These are phyloP conservation scores for Muricea muricata DNA, from an alignment of 92 coral and sea anemone genomes.

Conservation along the genomic window DNA sequence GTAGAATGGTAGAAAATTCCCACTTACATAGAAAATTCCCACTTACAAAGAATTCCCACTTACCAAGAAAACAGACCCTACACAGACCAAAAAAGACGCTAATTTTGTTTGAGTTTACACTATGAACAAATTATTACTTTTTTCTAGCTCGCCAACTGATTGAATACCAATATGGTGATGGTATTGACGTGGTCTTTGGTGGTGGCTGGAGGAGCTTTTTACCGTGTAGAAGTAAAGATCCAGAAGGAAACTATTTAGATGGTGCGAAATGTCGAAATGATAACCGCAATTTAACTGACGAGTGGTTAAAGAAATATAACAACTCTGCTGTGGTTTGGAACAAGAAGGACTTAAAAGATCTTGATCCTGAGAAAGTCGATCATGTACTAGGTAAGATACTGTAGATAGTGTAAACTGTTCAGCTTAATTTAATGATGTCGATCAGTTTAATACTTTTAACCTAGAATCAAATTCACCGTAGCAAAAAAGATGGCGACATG, in stretches of 20 bases:
- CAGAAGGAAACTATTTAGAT: constrained; percentile 63
- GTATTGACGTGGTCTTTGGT: constrained; percentile 71
- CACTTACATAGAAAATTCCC: too few relatives aligned
- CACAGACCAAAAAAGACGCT: too few relatives aligned
- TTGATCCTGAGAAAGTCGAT: constrained; percentile 74
- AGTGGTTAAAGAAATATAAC: constrained; percentile 58
- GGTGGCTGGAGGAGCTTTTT: constrained; percentile 73
- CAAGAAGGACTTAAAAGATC: constrained; percentile 59
- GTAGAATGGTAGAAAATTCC: not conserved
- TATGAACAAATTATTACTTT: too few relatives aligned
- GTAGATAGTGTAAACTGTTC: not conserved
- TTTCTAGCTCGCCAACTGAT: constrained; percentile 36
- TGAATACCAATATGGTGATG: constrained; percentile 59
- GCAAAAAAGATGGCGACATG: too few relatives aligned
- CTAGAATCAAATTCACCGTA: too few relatives aligned
- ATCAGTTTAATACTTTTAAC: too few relatives aligned
- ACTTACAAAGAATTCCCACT: too few relatives aligned
- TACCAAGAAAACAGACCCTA: too few relatives aligned
- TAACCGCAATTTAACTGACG: constrained; percentile 71
- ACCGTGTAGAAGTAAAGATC: constrained; percentile 64
- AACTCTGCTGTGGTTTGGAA: constrained; percentile 77
- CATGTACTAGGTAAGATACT: constrained; percentile 60
- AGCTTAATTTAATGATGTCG: too few relatives aligned
- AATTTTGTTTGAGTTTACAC: too few relatives aligned
- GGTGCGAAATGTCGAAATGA: constrained; percentile 54